phyloP scores from a whole-genome alignment of 2,113 vertebrate genomes.

The Sigmodon hispidus region DNA sequence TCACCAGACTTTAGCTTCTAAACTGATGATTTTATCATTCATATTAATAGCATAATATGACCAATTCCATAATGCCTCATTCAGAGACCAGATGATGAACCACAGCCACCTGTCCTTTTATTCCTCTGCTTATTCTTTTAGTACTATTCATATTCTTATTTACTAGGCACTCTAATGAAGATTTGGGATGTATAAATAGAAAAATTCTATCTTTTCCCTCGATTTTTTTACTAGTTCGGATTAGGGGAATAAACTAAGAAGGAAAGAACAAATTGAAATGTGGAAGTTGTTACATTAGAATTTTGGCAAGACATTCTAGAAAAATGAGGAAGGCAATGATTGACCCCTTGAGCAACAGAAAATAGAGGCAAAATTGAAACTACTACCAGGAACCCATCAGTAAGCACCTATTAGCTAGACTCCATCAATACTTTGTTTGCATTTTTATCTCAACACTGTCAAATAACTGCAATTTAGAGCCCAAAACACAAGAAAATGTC shows the following conservation, averaged over 20 bases:
- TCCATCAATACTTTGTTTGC: neutral
- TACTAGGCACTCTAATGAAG: neutral
- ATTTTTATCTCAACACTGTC: neutral
- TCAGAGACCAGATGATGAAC: neutral
- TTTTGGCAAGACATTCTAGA: neutral
- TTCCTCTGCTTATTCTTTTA: neutral
- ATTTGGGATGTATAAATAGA: neutral
- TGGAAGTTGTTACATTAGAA: neutral
- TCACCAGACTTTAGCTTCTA: constrained; percentile 49
- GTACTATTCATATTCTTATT: neutral
- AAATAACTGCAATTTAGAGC: neutral
- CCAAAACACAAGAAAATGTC: neutral
- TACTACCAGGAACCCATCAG: neutral
- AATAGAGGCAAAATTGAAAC: neutral
- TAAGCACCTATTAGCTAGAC: neutral
- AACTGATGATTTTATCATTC: constrained; percentile 8
- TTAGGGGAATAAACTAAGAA: neutral
- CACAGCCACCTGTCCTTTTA: neutral
- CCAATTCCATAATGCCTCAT: constrained; percentile 13
- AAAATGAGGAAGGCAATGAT: constrained; percentile 36
- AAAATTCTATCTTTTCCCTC: neutral
- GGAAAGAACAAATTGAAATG: constrained; percentile 41
- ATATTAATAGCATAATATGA: constrained; percentile 42
- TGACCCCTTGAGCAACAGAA: neutral
- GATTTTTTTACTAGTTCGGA: constrained; percentile 5